These are phyloP conservation scores for Bursaphelenchus mucronatus DNA, from an alignment of 1,140 invertebrate species.

Conservation along the genomic window DNA sequence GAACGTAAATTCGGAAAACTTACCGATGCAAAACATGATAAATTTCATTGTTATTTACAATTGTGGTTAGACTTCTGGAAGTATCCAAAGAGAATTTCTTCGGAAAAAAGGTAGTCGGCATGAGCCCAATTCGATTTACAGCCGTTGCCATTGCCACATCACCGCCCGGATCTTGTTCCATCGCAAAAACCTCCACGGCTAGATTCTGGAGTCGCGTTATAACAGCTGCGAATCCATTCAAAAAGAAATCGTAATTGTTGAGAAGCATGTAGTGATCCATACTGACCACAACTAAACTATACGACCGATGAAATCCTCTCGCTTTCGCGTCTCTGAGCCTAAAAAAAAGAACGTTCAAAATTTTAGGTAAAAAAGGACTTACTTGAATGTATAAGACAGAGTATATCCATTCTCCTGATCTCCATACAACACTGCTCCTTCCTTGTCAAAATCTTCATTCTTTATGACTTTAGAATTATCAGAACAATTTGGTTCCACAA, in stretches of 20 bases:
- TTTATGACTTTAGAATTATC: slow-evolving; percentile 4
- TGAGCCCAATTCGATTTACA: slow-evolving; percentile 15
- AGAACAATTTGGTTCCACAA: slow-evolving; percentile 11
- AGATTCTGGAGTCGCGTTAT: slow-evolving; percentile 30
- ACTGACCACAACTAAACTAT: slow-evolving; percentile 39
- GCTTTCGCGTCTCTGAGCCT: slow-evolving; percentile 41
- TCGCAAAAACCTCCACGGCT: slow-evolving; percentile 25
- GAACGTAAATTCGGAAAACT: slow-evolving; percentile 15
- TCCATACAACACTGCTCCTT: slow-evolving; percentile 38
- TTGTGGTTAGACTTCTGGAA: slow-evolving; percentile 35
- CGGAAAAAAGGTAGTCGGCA: slow-evolving; percentile 41
- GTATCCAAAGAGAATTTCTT: slow-evolving; percentile 30
- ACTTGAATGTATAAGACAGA: slow-evolving; percentile 32
- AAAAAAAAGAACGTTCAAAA: slow-evolving; percentile 8
- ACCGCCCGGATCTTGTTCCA: slow-evolving; percentile 29
- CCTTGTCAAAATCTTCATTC: slow-evolving; percentile 22
- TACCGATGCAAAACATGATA: slow-evolving; percentile 37
- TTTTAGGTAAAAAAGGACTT: slow-evolving; percentile 13
- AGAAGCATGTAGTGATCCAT: slow-evolving; percentile 35
- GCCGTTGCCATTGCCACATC: slow-evolving; percentile 33
- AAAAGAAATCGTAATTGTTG: slow-evolving; percentile 39
- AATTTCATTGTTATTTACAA: slow-evolving; percentile 28
- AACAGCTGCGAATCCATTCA: slow-evolving; percentile 29
- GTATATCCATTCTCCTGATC: slow-evolving; percentile 41
- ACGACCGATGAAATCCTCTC: slow-evolving; percentile 37